Evolutionary conservation across 1,140 invertebrate genomes (phyloP).

Genomic region (Apis dorsata): DNA sequence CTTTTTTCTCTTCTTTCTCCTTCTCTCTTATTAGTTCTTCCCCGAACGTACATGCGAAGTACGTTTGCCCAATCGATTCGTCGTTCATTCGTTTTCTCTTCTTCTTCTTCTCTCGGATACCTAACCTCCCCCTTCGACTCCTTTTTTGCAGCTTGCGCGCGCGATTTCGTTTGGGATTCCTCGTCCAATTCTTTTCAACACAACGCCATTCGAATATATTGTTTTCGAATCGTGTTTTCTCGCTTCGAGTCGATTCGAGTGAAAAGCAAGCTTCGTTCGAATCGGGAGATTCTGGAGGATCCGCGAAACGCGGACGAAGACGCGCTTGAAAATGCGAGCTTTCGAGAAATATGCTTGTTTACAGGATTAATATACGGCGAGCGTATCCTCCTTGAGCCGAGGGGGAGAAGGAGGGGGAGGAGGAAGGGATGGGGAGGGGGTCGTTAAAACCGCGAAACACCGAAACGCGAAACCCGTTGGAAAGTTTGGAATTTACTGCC

Average conservation of each 20-base stretch:
- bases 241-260: no score
- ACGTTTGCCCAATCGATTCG: constrained; percentile 80
- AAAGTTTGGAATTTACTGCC: constrained; percentile 76
- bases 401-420: constrained; percentile 52
- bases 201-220: no score
- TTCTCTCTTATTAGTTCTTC: constrained; percentile 74
- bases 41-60: constrained; percentile 63
- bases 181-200: no score
- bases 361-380: constrained; percentile 64
- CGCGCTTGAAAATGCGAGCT: not conserved
- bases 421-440: constrained; percentile 26
- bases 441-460: constrained; percentile 69
- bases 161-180: no score
- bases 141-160: not conserved
- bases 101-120: no score
- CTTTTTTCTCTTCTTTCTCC: constrained; percentile 61
- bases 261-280: no score
- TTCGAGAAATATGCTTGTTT: constrained; percentile 54
- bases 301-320: no score
- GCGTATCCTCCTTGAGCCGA: constrained; percentile 53
- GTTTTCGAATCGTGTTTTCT: no score
- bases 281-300: no score
- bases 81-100: constrained; percentile 34
- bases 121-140: not conserved
- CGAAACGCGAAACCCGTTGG: constrained; percentile 59